phyloP scores from a whole-genome alignment of 2,113 vertebrate species.

The Passer montanus region DNA sequence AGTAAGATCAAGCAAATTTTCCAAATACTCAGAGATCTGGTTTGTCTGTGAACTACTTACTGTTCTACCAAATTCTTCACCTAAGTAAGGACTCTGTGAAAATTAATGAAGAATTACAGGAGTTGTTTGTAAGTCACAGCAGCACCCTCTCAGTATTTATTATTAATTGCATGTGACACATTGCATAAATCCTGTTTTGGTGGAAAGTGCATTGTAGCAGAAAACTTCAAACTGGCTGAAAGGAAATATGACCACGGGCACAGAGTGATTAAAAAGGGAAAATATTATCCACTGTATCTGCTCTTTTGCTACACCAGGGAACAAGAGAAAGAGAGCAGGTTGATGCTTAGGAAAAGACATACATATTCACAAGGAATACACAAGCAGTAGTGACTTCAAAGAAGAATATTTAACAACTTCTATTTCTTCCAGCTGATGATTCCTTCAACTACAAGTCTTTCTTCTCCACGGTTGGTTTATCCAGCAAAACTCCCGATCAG shows the following conservation, averaged over 20 bases:
- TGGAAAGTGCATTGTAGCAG: not conserved
- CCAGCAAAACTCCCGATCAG: conserved; percentile 73
- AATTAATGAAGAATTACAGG: not conserved
- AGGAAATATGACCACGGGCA: not conserved
- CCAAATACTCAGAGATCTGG: not conserved
- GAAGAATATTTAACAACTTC: not conserved
- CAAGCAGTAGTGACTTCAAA: not conserved
- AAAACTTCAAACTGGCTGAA: not conserved
- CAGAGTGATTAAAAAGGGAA: not conserved
- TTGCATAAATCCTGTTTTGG: not conserved
- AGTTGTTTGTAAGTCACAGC: not conserved
- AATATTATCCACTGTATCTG: not conserved
- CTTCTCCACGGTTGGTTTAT: conserved; percentile 80
- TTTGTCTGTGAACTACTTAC: not conserved
- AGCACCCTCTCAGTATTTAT: not conserved
- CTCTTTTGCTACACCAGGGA: not conserved
- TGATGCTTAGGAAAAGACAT: not conserved
- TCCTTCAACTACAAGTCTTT: conserved; percentile 83
- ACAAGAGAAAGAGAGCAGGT: not conserved
- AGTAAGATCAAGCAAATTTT: not conserved
- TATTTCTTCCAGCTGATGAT: conserved; percentile 76
- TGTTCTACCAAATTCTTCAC: not conserved
- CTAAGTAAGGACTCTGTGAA: not conserved
- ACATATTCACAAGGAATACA: not conserved
- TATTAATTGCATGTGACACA: not conserved